Base-by-base conservation (phyloP, 37 sponge, comb jelly and placozoan genomes). In the Halisarca cf. caerulea region DNA sequence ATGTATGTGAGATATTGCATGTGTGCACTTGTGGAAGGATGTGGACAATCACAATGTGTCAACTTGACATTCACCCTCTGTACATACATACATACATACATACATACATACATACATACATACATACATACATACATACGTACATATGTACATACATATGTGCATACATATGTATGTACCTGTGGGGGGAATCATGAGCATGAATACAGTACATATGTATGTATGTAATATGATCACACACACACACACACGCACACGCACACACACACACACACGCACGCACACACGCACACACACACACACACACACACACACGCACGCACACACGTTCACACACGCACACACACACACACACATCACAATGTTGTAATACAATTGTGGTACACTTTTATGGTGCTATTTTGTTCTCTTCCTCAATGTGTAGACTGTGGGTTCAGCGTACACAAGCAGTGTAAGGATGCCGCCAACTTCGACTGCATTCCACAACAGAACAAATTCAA, bases 401-500 rank as follows among this genome's bases (percentile, higher is more conserved):
- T 59, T 8, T 45, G 61, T 44, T 21, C 28, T 62, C 14, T 4
- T 57, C 57, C n/a, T 33, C 28, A 34, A 1, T 2, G 11, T 32
- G 21, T 44, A 86, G 96, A 96, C 81, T 96, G 96, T 89, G 96
- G 96, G 3, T 85, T 81, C 59, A 91, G 82, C 83, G 85, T 62
- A 18, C 96, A 96, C 70, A 88, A 93, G 27, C 96, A 93, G 86
- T 96, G 96, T 61, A 88, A 87, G 68, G 90, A 89, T 24, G 78
- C 82, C 0, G 82, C 80, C 20, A 69, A 35, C 17, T 64, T 44
- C 3, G 88, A 93, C 84, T 96, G 96, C 45, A 83, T 69, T 20
- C 96, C 96, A 23, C 71, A 87, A 0, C 61, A 62, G 58, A 90
- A 90, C 36, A 88, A 79, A 57, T 80, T 95, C 18, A 92, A 88